Conservation (phyloP, 1,140 invertebrate species). For the Lepeophtheirus salmonis region DNA sequence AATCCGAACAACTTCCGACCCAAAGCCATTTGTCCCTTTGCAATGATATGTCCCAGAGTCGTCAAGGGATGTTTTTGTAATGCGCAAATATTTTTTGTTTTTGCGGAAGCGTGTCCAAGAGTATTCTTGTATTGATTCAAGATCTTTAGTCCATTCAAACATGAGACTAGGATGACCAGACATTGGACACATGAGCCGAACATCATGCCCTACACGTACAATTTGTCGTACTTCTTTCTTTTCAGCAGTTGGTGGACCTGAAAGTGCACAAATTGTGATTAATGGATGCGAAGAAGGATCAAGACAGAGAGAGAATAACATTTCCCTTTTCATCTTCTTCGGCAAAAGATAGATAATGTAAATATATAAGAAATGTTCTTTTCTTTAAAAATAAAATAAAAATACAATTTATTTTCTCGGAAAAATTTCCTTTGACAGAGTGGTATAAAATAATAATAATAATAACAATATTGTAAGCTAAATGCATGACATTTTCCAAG, state of each 20-base stretch:
- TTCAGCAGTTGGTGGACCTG: conserved; percentile 5
- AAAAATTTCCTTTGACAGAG: too few relatives aligned
- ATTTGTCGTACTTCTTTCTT: neutral
- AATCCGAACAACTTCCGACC: conserved; percentile 6
- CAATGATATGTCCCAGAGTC: conserved; percentile 13
- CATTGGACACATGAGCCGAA: conserved; percentile 7
- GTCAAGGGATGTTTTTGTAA: neutral
- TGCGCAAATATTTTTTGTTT: conserved; percentile 5
- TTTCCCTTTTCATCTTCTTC: neutral
- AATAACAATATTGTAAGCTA: too few relatives aligned
- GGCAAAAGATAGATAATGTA: neutral
- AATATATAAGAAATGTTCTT: neutral
- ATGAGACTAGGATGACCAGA: conserved; percentile 2
- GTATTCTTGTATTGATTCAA: neutral
- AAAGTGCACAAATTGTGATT: neutral
- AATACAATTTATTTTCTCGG: too few relatives aligned
- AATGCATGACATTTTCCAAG: too few relatives aligned
- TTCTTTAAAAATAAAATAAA: neutral
- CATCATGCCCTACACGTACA: conserved; percentile 4
- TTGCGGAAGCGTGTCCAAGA: neutral
- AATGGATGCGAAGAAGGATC: too few relatives aligned
- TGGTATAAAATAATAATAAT: too few relatives aligned
- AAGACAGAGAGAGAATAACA: too few relatives aligned
- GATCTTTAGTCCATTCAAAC: conserved; percentile 10
- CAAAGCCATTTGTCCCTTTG: conserved; percentile 17